Percentiles rank a stretch among this genome's conserved stretches.
Conservation (phyloP, 2,113 vertebrate genomes). For the Marmota monax region DNA sequence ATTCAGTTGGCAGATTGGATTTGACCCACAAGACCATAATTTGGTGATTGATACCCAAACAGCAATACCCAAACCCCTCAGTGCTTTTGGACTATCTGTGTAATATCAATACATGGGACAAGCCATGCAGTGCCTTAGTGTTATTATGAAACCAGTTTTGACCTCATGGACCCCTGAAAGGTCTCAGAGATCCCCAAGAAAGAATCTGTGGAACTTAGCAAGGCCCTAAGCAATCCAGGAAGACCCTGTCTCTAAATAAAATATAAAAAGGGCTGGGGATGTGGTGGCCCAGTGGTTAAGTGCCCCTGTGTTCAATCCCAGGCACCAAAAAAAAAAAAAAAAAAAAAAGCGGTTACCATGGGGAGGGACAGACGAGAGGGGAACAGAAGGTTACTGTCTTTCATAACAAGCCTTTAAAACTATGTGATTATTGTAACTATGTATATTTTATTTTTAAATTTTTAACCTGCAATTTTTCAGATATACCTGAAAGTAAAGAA, state of each 20-base stretch:
- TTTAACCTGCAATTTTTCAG: conserved; percentile 11
- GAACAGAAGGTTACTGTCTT: neutral
- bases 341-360: too few relatives aligned
- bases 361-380: neutral
- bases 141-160: neutral
- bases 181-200: neutral
- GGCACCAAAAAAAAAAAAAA: too few relatives aligned
- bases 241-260: too few relatives aligned
- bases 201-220: too few relatives aligned
- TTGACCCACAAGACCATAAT: neutral
- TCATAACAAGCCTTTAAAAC: neutral
- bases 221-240: too few relatives aligned
- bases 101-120: neutral
- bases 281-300: too few relatives aligned
- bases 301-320: too few relatives aligned
- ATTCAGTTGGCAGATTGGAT: neutral
- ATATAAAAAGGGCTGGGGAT: too few relatives aligned
- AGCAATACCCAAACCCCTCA: neutral
- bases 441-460: neutral
- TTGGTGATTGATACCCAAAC: neutral
- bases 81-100: neutral
- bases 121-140: neutral
- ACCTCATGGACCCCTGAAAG: neutral
- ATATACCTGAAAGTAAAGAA: neutral
- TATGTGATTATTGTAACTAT: neutral